These are phyloP conservation scores for Poecilia latipinna DNA, from an alignment of 2,113 vertebrate genomes.

Conservation along the genomic window DNA sequence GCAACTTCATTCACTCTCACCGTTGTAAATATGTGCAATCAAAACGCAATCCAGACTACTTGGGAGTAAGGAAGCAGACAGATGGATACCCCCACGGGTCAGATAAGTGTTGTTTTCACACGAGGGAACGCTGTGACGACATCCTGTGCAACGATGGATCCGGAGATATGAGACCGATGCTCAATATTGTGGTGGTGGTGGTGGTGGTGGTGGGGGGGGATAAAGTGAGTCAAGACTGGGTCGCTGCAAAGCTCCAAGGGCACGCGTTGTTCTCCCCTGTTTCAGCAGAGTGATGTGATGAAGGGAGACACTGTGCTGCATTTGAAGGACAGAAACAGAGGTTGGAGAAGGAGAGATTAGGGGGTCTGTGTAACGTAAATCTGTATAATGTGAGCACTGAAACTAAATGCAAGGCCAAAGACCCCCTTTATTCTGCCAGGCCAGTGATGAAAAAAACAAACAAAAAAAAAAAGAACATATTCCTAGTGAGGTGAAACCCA, in stretches of 20 bases:
- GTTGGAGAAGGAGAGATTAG: background rate
- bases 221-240: slow-evolving; percentile 7
- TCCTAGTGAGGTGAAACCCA: slow-evolving; percentile 62
- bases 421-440: slow-evolving; percentile 30
- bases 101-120: slow-evolving; percentile 1
- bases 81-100: background rate
- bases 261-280: slow-evolving; percentile 18
- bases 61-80: background rate
- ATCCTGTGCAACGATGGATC: slow-evolving; percentile 1
- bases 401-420: slow-evolving; percentile 46
- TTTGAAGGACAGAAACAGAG: slow-evolving; percentile 24
- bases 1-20: background rate
- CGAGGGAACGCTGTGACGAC: slow-evolving; percentile 12
- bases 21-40: background rate
- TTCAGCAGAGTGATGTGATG: slow-evolving; percentile 25
- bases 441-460: slow-evolving; percentile 35
- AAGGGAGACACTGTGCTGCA: slow-evolving; percentile 17
- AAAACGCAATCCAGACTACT: background rate
- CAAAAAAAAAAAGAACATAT: slow-evolving; percentile 4
- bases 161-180: background rate
- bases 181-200: background rate
- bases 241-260: slow-evolving; percentile 2
- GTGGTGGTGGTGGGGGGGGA: background rate
- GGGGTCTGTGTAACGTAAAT: background rate
- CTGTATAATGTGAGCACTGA: slow-evolving; percentile 32